Conservation (phyloP, 2,888 invertebrate species). For the Mimas tiliae region DNA sequence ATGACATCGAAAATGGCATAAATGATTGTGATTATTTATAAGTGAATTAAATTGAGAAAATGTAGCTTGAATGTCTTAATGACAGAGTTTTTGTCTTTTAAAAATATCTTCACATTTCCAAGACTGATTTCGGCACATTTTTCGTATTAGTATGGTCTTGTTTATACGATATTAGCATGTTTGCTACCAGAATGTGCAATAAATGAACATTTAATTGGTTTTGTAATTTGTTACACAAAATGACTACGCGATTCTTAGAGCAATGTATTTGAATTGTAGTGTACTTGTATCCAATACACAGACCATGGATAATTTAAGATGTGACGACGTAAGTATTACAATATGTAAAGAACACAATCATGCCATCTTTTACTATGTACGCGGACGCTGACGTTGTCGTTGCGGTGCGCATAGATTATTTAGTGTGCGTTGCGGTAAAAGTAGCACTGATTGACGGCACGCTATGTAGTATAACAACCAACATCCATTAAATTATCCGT, state of each 20-base stretch:
- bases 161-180: background rate
- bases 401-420: too few species aligned
- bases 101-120: slow-evolving; percentile 10
- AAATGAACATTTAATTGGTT: background rate
- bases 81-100: background rate
- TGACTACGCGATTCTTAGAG: background rate
- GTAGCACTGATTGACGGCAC: too few species aligned
- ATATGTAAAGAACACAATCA: too few species aligned
- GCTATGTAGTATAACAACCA: too few species aligned
- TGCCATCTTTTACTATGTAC: too few species aligned
- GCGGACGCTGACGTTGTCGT: too few species aligned
- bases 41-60: slow-evolving; percentile 5
- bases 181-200: background rate
- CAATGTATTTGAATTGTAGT: too few species aligned
- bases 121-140: slow-evolving; percentile 14
- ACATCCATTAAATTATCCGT: too few species aligned
- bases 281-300: too few species aligned
- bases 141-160: background rate
- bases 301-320: too few species aligned
- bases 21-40: slow-evolving; percentile 20
- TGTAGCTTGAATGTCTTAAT: background rate
- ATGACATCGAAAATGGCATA: slow-evolving; percentile 16
- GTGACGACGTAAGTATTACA: too few species aligned
- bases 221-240: background rate
- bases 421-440: too few species aligned